These are phyloP conservation scores for Sorex maritimensis DNA, from an alignment of 2,797 vertebrate genomes.

Conservation along the genomic window DNA sequence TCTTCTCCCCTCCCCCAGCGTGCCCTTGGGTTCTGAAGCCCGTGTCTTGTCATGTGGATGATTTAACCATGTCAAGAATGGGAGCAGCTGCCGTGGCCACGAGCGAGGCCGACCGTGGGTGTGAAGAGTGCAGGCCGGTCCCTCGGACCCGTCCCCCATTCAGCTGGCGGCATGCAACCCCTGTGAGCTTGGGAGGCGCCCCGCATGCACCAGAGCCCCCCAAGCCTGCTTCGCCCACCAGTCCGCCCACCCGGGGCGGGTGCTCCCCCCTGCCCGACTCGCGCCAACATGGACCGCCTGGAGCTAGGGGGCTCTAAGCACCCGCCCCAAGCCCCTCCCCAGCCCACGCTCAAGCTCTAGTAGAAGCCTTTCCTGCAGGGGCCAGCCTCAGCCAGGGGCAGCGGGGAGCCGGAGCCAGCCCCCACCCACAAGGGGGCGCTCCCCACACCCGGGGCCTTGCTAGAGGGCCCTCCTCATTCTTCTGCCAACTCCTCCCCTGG, in stretches of 20 bases:
- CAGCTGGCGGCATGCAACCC: conserved; percentile 86
- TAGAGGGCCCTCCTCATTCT: not conserved
- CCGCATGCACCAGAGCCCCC: conserved; percentile 90
- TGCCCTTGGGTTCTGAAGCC: conserved; percentile 72
- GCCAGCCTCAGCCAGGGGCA: conserved; percentile 11
- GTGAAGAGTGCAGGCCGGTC: conserved; percentile 92
- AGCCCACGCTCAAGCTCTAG: conserved; percentile 85
- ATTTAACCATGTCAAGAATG: conserved; percentile 65
- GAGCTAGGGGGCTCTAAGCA: not conserved
- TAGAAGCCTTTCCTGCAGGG: conserved; percentile 85
- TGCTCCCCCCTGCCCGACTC: not conserved
- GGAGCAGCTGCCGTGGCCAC: conserved; percentile 86
- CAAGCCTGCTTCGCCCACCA: not conserved
- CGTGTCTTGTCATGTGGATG: conserved; percentile 5
- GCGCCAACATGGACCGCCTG: not conserved
- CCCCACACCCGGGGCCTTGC: not conserved
- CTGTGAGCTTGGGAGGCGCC: conserved; percentile 19
- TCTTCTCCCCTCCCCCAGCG: conserved; percentile 69
- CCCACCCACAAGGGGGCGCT: conserved; percentile 46
- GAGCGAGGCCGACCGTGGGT: conserved; percentile 89
- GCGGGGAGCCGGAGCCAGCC: conserved; percentile 85
- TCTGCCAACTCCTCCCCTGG: conserved; percentile 18
- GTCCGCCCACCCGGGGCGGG: not conserved
- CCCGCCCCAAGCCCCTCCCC: not conserved
- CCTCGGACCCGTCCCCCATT: conserved; percentile 83